Base-by-base conservation (phyloP, 2,797 vertebrate species). In the Momotus momota region DNA sequence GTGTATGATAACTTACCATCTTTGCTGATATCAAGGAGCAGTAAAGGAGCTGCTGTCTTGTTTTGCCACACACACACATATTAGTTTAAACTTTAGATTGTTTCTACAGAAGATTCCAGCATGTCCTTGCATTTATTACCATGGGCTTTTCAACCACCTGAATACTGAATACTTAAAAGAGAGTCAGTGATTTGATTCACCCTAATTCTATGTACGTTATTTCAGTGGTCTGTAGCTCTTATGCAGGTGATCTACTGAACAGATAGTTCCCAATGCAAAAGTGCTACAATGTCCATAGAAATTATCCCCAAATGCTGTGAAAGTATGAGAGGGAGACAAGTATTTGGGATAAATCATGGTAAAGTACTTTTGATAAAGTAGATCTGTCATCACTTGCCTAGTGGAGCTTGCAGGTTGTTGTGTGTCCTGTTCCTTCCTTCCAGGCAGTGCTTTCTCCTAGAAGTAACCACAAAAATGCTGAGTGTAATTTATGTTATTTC, bases 201-300 rank as follows among this genome's bases (percentile, higher is more conserved):
- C 18, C 27, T 54, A 31, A 49, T 43, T 75, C 43, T 83, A 7
- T 0, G 0, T 17, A 12, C 2, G 0, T 54, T 18, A 40, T 78
- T 77, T 73, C 67, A 55, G n/a, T 27, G 10, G 18, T 45, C 79
- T 64, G 60, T 43, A 54, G 45, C 19, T 70, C 62, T 29, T 21
- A 33, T 14, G 20, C 45, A 61, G 31, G 31, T 35, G 18, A 75
- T 11, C 65, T 58, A 29, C 41, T 72, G 38, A 75, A 51, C 23
- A 61, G 49, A 46, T 2, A 33, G 17, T 10, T 88, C 54, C 27
- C 60, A 55, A 27, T 2, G 8, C 40, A 60, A 12, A 75, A 79
- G 14, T 60, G n/a, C 19, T 48, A 33, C 15, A 26, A 6, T 16
- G 35, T 31, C 35, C 25, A 10, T 23, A 82, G 55, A 83, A 77